Conservation (phyloP, 2,888 invertebrate genomes). For the Idaea biselata region DNA sequence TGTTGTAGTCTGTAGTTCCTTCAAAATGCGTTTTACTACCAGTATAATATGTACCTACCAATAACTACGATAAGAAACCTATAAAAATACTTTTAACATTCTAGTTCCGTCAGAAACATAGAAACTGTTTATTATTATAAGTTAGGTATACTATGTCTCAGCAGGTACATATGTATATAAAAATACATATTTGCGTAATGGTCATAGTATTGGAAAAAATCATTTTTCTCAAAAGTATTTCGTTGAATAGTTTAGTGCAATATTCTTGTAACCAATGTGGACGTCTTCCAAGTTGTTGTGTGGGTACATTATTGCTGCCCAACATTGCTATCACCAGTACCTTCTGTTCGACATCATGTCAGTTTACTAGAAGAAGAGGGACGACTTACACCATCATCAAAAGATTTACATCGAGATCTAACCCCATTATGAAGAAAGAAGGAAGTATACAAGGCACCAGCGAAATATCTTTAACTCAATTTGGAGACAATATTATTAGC, state of each 20-base stretch:
- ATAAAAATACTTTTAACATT: not conserved
- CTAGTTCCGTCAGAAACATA: not conserved
- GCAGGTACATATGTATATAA: not conserved
- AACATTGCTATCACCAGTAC: slow-evolving; percentile 48
- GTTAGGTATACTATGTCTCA: not conserved
- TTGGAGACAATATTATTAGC: not conserved
- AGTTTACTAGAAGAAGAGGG: slow-evolving; percentile 25
- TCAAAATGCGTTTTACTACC: too few relatives aligned
- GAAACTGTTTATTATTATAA: not conserved
- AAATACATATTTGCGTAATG: not conserved
- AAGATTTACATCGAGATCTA: slow-evolving; percentile 20
- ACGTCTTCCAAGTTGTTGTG: slow-evolving; percentile 36
- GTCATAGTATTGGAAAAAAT: slow-evolving; percentile 13
- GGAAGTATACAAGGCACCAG: not conserved
- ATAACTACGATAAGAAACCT: not conserved
- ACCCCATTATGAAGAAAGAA: not conserved
- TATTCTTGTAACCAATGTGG: slow-evolving; percentile 38
- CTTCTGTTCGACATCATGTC: slow-evolving; percentile 50
- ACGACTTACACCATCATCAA: slow-evolving; percentile 23
- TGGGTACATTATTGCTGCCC: slow-evolving; percentile 46
- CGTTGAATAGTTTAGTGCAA: slow-evolving; percentile 35
- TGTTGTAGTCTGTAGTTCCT: too few relatives aligned
- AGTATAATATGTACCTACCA: too few relatives aligned
- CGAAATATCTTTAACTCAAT: not conserved
- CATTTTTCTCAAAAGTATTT: slow-evolving; percentile 25